Evolutionary conservation across 1,140 invertebrate species (phyloP), one percentile per base, ranked within the genome.

Genomic region (Papilio aristodemus): DNA sequence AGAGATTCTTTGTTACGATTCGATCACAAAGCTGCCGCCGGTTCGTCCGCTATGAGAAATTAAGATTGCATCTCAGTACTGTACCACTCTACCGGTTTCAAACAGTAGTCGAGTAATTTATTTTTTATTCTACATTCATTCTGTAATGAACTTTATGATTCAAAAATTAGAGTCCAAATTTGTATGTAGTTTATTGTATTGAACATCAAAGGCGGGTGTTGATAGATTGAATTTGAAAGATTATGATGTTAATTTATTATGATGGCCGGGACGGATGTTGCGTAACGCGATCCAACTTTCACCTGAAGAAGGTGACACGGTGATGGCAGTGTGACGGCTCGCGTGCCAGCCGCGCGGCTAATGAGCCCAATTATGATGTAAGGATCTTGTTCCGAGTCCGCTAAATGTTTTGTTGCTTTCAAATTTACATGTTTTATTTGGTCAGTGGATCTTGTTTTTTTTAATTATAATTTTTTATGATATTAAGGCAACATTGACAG

Each of bases 211-310:
- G 36, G 59, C 59, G 59, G 59, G 25, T 36, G 62, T 27, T 64
- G 62, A 64, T 64, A 64, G 62, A 64, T 64, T 64, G 62, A 41
- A 68, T 68, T 68, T 32, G 67, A 68, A 25, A 60, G 57, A 69
- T 69, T 60, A 60, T 60, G 58, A 60, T 60, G 67, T 69, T 69
- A 69, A 69, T 69, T 62, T 27, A 14, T 14, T n/a, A 17, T 60
- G 67, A 68, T 68, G 39, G 58, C 36, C 58, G 57, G 27, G 25
- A 66, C 63, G 63, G 63, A 66, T 32, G 25, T 69, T 69, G 27
- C 58, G n/a, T 62, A 69, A 69, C 32, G 67, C 8, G 10, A 46
- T 64, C 7, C 9, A 22, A 69, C 71, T 72, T 72, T 72, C 71
- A 67, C 71, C 62, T 17, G 14, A 10, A 37, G 54, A 62, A 54